phyloP scores from a whole-genome alignment of 1,140 invertebrate genomes.

The Aphelinus atriplicis region DNA sequence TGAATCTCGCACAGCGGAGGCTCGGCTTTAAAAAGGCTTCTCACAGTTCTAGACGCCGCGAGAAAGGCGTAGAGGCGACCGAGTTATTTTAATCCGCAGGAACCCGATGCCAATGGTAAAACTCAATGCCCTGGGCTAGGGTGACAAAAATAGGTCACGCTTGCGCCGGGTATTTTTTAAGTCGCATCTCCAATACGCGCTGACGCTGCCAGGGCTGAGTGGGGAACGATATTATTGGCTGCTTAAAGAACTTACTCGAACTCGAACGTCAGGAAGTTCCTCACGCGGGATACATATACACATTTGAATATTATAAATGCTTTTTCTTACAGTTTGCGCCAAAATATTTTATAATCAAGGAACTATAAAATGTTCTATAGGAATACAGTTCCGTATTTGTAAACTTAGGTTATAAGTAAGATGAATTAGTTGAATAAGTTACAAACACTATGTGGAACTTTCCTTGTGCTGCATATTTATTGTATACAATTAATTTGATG shows the following conservation, averaged over 20 bases:
- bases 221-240: not conserved
- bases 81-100: constrained; percentile 47
- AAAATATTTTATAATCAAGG: too few relatives aligned
- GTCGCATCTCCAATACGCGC: constrained; percentile 2
- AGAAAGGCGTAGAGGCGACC: constrained; percentile 20
- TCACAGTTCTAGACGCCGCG: constrained; percentile 43
- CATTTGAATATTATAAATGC: too few relatives aligned
- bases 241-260: constrained; percentile 5
- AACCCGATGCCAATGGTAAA: constrained; percentile 31
- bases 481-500: too few relatives aligned
- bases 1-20: constrained; percentile 19
- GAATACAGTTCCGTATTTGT: too few relatives aligned
- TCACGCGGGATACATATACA: too few relatives aligned
- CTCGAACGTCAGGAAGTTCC: not conserved
- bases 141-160: constrained; percentile 34
- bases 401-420: too few relatives aligned
- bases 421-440: too few relatives aligned
- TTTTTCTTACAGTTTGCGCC: too few relatives aligned
- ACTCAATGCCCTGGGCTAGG: not conserved
- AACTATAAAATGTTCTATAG: too few relatives aligned
- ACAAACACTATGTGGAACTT: too few relatives aligned
- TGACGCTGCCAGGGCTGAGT: too few relatives aligned
- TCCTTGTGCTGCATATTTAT: too few relatives aligned
- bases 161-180: constrained; percentile 1
- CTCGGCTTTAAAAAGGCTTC: constrained; percentile 42